A percentile compares a stretch with the other conserved stretches of the same genome.
Conservation (phyloP, 2,113 vertebrate species). For the Petroica traversi region DNA sequence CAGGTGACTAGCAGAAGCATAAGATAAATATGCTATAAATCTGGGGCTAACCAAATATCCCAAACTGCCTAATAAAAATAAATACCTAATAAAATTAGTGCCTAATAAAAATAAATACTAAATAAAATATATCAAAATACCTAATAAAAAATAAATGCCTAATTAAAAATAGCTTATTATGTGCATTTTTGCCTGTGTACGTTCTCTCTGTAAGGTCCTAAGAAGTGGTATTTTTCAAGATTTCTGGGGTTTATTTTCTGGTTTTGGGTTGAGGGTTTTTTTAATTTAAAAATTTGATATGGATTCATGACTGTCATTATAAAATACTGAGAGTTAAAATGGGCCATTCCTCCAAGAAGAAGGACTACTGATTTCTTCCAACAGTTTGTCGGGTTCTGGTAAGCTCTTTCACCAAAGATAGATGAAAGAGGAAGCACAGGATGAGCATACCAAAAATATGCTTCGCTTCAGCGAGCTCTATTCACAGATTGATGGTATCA, state of each 20-base stretch:
- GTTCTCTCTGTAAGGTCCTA: not conserved
- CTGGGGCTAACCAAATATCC: not conserved
- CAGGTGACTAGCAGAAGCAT: not conserved
- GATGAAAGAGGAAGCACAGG: slow-evolving; percentile 57
- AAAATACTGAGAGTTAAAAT: not conserved
- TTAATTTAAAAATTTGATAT: not conserved
- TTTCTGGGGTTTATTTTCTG: not conserved
- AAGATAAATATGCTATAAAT: not conserved
- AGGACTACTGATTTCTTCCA: slow-evolving; percentile 15
- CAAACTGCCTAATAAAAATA: not conserved
- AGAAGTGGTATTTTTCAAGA: not conserved
- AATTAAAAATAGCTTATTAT: not conserved
- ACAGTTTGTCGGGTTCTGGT: not conserved
- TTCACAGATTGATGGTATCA: slow-evolving; percentile 64
- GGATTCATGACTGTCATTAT: not conserved
- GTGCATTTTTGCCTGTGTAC: not conserved
- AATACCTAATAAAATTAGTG: not conserved
- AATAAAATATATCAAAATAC: not conserved
- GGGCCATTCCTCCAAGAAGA: not conserved
- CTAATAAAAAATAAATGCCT: not conserved
- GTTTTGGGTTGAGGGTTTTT: not conserved
- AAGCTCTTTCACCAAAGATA: slow-evolving; percentile 54
- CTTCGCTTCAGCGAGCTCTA: slow-evolving; percentile 42
- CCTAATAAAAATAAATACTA: not conserved
- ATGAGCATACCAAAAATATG: slow-evolving; percentile 43